phyloP scores from a whole-genome alignment of 2,797 vertebrate species.

The Gadopsis marmoratus region DNA sequence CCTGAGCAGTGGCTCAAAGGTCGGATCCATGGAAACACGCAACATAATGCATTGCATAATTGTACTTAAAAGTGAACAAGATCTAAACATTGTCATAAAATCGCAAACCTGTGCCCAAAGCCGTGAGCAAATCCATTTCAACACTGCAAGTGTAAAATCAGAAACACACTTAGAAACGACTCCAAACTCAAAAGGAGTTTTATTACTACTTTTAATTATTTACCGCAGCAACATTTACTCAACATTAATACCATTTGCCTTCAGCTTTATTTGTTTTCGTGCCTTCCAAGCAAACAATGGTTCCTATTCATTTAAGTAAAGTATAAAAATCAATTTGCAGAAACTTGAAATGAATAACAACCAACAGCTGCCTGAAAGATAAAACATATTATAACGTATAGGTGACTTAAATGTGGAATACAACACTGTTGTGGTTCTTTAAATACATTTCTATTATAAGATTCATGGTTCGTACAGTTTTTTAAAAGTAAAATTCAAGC shows the following conservation, averaged over 20 bases:
- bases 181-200: neutral
- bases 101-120: too few species aligned
- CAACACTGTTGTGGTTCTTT: neutral
- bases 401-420: neutral
- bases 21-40: conserved; percentile 6
- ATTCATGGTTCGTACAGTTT: too few species aligned
- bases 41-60: neutral
- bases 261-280: neutral
- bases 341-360: neutral
- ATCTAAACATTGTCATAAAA: neutral
- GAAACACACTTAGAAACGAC: neutral
- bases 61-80: neutral
- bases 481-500: too few species aligned
- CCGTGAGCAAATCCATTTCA: neutral
- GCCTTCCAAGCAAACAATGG: neutral
- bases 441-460: neutral
- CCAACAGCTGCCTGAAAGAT: neutral
- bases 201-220: neutral
- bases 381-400: neutral
- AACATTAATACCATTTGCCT: neutral
- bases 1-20: conserved; percentile 43
- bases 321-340: neutral
- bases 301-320: neutral
- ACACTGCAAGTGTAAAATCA: neutral
- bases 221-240: neutral